Percentiles rank a stretch among this genome's conserved stretches.
Evolutionary conservation across 2,888 invertebrate species (phyloP).

Genomic region (Parnassius apollo): DNA sequence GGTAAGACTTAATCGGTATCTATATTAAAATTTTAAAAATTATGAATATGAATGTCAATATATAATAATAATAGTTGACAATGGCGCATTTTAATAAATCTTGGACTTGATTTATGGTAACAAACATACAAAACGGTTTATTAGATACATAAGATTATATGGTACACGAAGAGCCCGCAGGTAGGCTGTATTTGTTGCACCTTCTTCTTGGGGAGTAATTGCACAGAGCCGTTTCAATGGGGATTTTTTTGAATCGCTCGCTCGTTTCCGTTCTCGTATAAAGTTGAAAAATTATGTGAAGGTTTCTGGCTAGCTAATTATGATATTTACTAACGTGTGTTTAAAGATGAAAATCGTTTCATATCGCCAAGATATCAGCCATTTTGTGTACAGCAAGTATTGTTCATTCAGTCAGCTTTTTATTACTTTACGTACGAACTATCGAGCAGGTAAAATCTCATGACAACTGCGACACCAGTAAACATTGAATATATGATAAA

Average conservation of each 20-base stretch:
- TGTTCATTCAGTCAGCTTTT: constrained; percentile 38
- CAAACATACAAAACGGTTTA: constrained; percentile 16
- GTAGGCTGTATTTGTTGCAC: constrained; percentile 33
- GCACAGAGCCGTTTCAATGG: constrained; percentile 41
- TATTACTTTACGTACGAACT: constrained; percentile 33
- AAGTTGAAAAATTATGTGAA: constrained; percentile 37
- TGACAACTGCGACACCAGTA: too few relatives aligned
- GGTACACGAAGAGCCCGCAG: constrained; percentile 32
- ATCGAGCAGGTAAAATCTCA: constrained; percentile 23
- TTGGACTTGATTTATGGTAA: too few relatives aligned
- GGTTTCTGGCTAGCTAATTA: constrained; percentile 19
- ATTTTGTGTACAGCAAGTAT: constrained; percentile 27
- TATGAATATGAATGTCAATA: too few relatives aligned
- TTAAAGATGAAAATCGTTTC: constrained; percentile 27
- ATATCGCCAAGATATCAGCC: not conserved
- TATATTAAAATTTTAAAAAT: too few relatives aligned
- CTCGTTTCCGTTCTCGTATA: constrained; percentile 42
- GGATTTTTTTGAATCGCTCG: constrained; percentile 38
- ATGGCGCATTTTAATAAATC: constrained; percentile 1
- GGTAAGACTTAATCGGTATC: too few relatives aligned
- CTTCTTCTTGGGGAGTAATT: constrained; percentile 39
- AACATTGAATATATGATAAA: too few relatives aligned
- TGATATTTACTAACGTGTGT: constrained; percentile 13
- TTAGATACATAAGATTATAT: constrained; percentile 26
- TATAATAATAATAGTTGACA: too few relatives aligned